Base-by-base conservation (phyloP, 2,113 vertebrate genomes). In the Otus sunia region DNA sequence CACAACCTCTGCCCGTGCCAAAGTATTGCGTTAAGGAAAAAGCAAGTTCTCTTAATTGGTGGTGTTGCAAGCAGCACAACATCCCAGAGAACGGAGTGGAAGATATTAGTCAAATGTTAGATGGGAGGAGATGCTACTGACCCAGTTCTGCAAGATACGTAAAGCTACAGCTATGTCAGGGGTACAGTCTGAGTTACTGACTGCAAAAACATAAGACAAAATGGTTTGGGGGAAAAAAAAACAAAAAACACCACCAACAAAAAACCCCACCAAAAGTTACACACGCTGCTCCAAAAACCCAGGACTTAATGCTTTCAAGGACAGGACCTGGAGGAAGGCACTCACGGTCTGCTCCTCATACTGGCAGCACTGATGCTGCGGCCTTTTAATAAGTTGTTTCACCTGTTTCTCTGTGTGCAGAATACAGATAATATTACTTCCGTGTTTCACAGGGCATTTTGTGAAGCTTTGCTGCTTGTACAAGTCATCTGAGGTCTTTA, bases 221-320 rank as follows among this genome's bases (percentile, higher is more conserved):
- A 59, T 3, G 5, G 15, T 60, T 12, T 36, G 20, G 58, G 29
- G 11, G 16, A 56, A 9, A 47, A 55, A 72, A 78, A 12, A 10
- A 43, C 17, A 62, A 78, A 77, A 25, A 0, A 79, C 84, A 45
- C n/a, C 50, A 90, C 34, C 23, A 77, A 30, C 16, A n/a, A 29
- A 82, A 79, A 9, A 6, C 14, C 45, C 45, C 67, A 52, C 39
- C 49, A 34, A 15, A 81, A 81, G 55, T 18, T 3, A 21, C 50
- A 29, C 32, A 26, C 0, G 0, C 64, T 67, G 58, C 71, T 66
- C 58, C 1, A 2, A 52, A 50, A 88, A 5, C 14, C 34, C 15
- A 16, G 11, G 26, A 5, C 10, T 47, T 32, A 10, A 30, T 12
- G 37, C n/a, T 81, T 43, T 13, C 25, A 39, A 64, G 53, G 50